Percentiles rank a stretch among this genome's conserved stretches.
Evolutionary conservation across 92 coral and sea anemone genomes (phyloP).

Genomic region (Scolanthus callimorphus): DNA sequence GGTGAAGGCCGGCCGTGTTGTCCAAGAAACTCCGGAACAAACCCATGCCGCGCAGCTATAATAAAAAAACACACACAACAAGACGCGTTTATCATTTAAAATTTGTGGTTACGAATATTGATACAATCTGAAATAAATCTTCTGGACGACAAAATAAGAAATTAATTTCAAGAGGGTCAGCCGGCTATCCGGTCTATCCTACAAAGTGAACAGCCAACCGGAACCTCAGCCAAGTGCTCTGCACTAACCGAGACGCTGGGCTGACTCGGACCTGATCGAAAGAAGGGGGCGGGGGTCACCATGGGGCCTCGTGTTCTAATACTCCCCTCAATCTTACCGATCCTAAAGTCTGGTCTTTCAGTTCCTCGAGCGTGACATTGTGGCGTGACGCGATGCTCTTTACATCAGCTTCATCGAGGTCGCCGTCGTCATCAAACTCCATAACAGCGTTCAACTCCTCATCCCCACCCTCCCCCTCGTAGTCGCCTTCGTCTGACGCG

Average conservation of each 20-base stretch:
- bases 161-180: too few relatives aligned
- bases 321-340: slow-evolving; percentile 53
- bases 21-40: slow-evolving; percentile 67
- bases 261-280: too few relatives aligned
- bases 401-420: slow-evolving; percentile 74
- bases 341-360: slow-evolving; percentile 80
- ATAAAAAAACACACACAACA: neutral
- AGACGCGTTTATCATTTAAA: too few relatives aligned
- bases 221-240: too few relatives aligned
- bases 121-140: too few relatives aligned
- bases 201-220: too few relatives aligned
- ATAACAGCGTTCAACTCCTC: slow-evolving; percentile 80
- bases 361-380: slow-evolving; percentile 79
- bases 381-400: slow-evolving; percentile 79
- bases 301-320: too few relatives aligned
- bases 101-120: too few relatives aligned
- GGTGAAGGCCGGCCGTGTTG: slow-evolving; percentile 79
- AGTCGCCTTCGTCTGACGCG: slow-evolving; percentile 19
- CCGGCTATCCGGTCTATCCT: too few relatives aligned
- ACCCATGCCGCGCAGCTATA: slow-evolving; percentile 77
- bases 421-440: slow-evolving; percentile 68
- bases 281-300: too few relatives aligned
- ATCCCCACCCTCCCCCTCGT: slow-evolving; percentile 37
- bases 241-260: too few relatives aligned
- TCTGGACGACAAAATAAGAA: too few relatives aligned